phyloP scores from a whole-genome alignment of 2,888 invertebrate genomes.

The Drosophila pseudotakahashii region DNA sequence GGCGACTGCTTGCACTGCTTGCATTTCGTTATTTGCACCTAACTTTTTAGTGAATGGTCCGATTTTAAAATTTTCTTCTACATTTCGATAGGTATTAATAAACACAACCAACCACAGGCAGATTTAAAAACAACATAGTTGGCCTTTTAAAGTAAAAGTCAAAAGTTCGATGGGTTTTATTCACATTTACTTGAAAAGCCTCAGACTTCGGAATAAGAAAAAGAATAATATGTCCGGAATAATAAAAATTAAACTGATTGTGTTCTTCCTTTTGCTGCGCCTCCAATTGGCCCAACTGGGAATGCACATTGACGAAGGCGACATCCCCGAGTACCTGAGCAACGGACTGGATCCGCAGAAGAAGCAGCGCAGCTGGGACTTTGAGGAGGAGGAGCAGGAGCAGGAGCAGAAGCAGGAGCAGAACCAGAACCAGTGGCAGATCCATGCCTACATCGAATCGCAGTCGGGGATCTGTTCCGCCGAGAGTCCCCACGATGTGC shows the following conservation, averaged over 20 bases:
- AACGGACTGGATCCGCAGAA: not conserved
- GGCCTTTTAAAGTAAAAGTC: no score
- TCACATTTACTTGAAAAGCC: not conserved
- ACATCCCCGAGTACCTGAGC: rapidly evolving
- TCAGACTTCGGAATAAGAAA: not conserved
- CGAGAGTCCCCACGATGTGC: constrained; percentile 7
- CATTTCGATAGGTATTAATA: no score
- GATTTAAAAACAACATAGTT: no score
- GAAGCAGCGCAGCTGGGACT: not conserved
- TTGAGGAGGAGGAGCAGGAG: not conserved
- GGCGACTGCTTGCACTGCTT: no score
- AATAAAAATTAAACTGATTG: not conserved
- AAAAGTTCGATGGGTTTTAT: no score
- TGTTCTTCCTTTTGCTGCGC: not conserved
- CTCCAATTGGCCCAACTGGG: not conserved
- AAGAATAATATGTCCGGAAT: not conserved
- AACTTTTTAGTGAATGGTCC: no score
- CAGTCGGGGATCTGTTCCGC: constrained; percentile 17
- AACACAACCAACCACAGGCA: no score
- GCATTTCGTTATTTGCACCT: no score
- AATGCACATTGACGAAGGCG: not conserved
- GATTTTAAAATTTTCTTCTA: no score
- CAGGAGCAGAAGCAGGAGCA: not conserved
- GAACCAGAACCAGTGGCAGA: not conserved
- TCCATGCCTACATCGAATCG: not conserved